Evolutionary conservation across 2,113 vertebrate species (phyloP).

Genomic region (Dromaius novaehollandiae): DNA sequence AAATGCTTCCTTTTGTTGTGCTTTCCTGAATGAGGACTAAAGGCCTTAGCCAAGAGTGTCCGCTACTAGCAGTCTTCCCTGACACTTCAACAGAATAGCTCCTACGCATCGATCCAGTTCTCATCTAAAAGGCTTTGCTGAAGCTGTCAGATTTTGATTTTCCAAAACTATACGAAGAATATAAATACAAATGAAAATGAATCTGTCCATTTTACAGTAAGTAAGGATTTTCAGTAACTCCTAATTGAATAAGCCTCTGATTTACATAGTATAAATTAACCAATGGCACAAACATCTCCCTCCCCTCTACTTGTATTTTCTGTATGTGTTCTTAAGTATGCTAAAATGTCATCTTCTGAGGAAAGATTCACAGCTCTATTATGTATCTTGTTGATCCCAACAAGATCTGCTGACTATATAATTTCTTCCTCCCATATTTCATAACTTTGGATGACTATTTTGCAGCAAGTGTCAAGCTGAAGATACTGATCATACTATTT

Average conservation of each 20-base stretch:
- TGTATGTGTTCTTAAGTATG: background rate
- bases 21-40: background rate
- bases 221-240: too few relatives aligned
- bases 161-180: background rate
- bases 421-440: background rate
- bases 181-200: background rate
- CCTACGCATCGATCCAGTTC: background rate
- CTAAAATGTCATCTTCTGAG: background rate
- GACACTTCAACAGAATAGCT: background rate
- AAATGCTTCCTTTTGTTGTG: background rate
- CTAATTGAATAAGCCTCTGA: background rate
- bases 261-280: fast-evolving
- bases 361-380: background rate
- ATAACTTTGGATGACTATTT: background rate
- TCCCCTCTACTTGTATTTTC: background rate
- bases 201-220: background rate
- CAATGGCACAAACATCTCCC: background rate
- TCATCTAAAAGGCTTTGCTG: background rate
- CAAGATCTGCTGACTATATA: background rate
- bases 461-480: background rate
- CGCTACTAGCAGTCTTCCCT: background rate
- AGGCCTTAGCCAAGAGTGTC: background rate
- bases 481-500: background rate
- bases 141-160: background rate
- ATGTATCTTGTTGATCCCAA: background rate